These are phyloP conservation scores for Paracentrotus lividus DNA, from an alignment of 53 echinoderm and acorn worm genomes.

Conservation along the genomic window DNA sequence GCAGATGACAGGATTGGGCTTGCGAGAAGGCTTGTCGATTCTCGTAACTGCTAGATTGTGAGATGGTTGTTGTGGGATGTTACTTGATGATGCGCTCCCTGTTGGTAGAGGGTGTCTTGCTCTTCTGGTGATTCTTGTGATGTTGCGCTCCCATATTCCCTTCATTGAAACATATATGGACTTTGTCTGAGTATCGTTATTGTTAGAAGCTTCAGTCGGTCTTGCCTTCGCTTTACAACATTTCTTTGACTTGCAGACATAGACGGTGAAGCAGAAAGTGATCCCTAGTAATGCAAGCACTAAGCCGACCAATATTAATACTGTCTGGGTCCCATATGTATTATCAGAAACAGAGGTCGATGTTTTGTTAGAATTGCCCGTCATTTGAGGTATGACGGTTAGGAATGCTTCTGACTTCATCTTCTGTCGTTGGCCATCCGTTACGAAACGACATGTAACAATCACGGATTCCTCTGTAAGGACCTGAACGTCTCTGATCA, in stretches of 20 bases:
- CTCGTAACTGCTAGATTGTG: not conserved
- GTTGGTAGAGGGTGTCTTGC: not conserved
- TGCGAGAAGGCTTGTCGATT: not conserved
- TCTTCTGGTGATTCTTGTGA: not conserved
- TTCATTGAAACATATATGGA: constrained; percentile 8
- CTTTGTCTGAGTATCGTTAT: not conserved
- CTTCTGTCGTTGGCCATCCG: not conserved
- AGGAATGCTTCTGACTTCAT: constrained; percentile 20
- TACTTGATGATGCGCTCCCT: not conserved
- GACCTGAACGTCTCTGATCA: not conserved
- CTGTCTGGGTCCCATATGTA: not conserved
- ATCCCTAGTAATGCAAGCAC: not conserved
- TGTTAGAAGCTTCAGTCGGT: not conserved
- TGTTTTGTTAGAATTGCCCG: not conserved
- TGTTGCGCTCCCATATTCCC: not conserved
- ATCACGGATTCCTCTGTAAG: constrained; percentile 25
- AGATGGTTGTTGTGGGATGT: not conserved
- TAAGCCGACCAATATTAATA: not conserved
- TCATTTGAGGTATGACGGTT: constrained; percentile 7
- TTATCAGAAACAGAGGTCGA: not conserved
- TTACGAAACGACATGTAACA: constrained; percentile 1
- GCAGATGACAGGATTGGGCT: not conserved
- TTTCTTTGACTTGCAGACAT: not conserved
- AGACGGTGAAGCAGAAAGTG: not conserved
- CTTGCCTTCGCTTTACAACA: not conserved